Percentiles rank a stretch among this genome's conserved stretches.
Evolutionary conservation across 2,113 vertebrate species (phyloP).

Genomic region (Bucco capensis): DNA sequence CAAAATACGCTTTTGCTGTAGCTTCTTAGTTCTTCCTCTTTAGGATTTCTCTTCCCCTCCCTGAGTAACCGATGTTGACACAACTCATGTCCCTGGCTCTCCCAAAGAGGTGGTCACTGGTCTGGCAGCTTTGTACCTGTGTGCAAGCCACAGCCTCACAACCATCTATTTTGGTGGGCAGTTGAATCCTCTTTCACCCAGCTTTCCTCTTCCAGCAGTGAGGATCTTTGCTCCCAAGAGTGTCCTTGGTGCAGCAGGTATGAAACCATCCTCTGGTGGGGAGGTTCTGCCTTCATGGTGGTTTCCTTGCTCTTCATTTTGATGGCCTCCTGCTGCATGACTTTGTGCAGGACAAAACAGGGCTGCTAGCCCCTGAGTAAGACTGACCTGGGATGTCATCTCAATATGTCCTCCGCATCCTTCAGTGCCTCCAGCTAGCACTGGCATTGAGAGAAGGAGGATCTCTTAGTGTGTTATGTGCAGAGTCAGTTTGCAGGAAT

Average conservation of each 20-base stretch:
- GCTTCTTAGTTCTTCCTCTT: neutral
- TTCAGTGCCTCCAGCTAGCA: neutral
- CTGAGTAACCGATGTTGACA: neutral
- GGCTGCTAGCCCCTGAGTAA: neutral
- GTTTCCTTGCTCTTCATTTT: neutral
- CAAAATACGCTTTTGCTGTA: neutral
- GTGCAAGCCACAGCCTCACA: neutral
- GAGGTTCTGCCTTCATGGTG: neutral
- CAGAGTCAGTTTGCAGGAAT: neutral
- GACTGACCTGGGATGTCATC: neutral
- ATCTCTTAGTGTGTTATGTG: neutral
- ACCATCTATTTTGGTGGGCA: neutral
- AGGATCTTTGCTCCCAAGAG: neutral
- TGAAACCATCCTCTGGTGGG: neutral
- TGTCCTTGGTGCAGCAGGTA: neutral
- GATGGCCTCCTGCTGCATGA: neutral
- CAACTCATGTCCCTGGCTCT: neutral
- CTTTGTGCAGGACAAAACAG: neutral
- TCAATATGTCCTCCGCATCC: neutral
- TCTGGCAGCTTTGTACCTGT: neutral
- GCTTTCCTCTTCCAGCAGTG: neutral
- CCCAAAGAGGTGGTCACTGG: no score
- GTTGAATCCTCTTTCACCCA: neutral
- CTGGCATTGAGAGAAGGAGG: neutral
- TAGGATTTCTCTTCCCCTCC: neutral